Evolutionary conservation across 2,888 invertebrate species (phyloP).

Genomic region (Lycophotia porphyrea): DNA sequence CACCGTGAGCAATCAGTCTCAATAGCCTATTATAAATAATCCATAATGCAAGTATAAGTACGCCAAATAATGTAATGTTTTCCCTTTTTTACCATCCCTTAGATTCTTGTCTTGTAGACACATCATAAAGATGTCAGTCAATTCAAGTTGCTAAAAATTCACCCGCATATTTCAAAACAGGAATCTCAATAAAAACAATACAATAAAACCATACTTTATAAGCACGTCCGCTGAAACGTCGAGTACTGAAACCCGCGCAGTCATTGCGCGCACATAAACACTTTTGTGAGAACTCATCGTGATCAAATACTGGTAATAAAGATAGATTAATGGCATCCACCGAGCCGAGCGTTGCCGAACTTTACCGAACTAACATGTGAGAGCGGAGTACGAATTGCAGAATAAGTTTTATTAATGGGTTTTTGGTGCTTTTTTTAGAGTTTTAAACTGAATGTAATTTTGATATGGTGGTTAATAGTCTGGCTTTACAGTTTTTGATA

Average conservation of each 20-base stretch:
- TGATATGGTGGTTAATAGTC: slow-evolving; percentile 1
- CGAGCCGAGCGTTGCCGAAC: slow-evolving; percentile 57
- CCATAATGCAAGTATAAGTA: background rate
- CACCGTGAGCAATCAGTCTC: background rate
- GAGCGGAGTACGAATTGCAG: slow-evolving; percentile 56
- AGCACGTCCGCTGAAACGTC: slow-evolving; percentile 52
- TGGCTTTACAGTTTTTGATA: background rate
- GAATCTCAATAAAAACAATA: slow-evolving; percentile 31
- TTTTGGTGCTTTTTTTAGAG: slow-evolving; percentile 22
- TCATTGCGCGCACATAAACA: slow-evolving; percentile 82
- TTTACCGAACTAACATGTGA: slow-evolving; percentile 62
- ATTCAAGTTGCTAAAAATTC: background rate
- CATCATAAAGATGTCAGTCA: background rate
- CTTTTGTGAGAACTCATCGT: slow-evolving; percentile 83
- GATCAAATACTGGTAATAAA: slow-evolving; percentile 86
- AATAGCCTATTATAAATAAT: background rate
- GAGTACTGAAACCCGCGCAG: slow-evolving; percentile 71
- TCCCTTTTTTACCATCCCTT: background rate
- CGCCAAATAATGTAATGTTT: background rate
- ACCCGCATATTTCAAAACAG: background rate
- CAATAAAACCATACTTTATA: slow-evolving; percentile 61
- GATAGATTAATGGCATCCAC: slow-evolving; percentile 83
- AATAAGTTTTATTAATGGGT: slow-evolving; percentile 61
- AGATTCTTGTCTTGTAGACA: too few species aligned
- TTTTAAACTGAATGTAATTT: slow-evolving; percentile 19